Conservation (phyloP, 2,797 vertebrate genomes). For the Mionectes olivaceus region DNA sequence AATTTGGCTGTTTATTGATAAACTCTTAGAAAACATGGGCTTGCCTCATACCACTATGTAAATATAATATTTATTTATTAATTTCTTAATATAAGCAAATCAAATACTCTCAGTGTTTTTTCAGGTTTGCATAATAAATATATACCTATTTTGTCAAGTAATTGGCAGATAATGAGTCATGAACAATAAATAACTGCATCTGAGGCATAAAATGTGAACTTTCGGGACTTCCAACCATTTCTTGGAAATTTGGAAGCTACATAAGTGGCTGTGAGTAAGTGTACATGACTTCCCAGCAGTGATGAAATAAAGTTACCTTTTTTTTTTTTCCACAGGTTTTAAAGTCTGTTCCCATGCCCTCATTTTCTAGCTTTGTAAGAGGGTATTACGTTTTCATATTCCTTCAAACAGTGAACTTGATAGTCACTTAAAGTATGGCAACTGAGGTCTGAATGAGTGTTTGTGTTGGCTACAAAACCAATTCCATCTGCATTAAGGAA, state of each 20-base stretch:
- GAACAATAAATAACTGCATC: neutral
- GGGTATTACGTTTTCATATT: neutral
- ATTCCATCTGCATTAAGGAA: neutral
- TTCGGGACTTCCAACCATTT: neutral
- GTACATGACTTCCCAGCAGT: neutral
- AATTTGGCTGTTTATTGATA: neutral
- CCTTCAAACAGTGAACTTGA: neutral
- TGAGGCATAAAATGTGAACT: neutral
- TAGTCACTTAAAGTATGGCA: neutral
- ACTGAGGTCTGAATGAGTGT: neutral
- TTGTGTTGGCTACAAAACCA: neutral
- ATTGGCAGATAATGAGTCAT: neutral
- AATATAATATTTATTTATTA: neutral
- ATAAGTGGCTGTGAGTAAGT: neutral
- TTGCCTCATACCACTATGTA: neutral
- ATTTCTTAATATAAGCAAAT: neutral
- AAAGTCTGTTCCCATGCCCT: neutral
- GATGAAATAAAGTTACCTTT: neutral
- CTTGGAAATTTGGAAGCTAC: neutral
- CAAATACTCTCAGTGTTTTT: neutral
- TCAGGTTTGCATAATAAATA: neutral
- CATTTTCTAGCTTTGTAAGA: neutral
- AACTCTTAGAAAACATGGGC: neutral
- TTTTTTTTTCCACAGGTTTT: neutral
- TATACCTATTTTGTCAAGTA: neutral